Percentiles rank a stretch among this genome's conserved stretches.
phyloP scores from a whole-genome alignment of 1,140 invertebrate genomes.

The Palaemon carinicauda region DNA sequence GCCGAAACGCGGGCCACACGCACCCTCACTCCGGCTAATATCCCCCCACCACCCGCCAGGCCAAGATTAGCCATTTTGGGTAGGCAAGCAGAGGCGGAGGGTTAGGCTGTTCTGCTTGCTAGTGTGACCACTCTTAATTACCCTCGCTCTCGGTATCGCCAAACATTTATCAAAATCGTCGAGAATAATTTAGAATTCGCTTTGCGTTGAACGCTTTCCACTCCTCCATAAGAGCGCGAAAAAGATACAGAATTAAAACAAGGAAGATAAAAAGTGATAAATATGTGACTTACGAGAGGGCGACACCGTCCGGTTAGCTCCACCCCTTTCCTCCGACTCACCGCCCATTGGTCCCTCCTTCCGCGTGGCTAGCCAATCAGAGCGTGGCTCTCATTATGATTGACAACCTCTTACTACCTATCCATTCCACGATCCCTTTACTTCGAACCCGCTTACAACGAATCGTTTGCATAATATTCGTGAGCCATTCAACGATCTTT shows the following conservation, averaged over 20 bases:
- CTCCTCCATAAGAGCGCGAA: background rate
- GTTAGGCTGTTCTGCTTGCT: too few species aligned
- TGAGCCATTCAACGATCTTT: conserved; percentile 27
- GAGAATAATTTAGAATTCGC: background rate
- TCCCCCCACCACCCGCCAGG: conserved; percentile 22
- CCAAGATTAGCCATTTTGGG: conserved; percentile 57
- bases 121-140: background rate
- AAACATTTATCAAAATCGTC: too few species aligned
- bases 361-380: conserved; percentile 49
- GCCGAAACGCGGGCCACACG: conserved; percentile 41
- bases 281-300: conserved; percentile 11
- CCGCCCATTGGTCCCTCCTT: conserved; percentile 39
- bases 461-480: conserved; percentile 36
- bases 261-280: conserved; percentile 22
- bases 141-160: background rate
- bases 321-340: conserved; percentile 27
- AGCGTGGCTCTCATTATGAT: conserved; percentile 45
- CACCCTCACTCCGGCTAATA: conserved; percentile 57
- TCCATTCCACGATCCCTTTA: conserved; percentile 54
- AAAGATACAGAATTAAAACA: background rate
- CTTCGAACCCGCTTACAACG: conserved; percentile 36
- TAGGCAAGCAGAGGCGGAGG: conserved; percentile 21
- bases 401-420: conserved; percentile 54
- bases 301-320: conserved; percentile 23
- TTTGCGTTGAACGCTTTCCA: background rate